Conservation (phyloP, 37 sponge, comb jelly and placozoan species). For the Aphrocallistes beatrix region DNA sequence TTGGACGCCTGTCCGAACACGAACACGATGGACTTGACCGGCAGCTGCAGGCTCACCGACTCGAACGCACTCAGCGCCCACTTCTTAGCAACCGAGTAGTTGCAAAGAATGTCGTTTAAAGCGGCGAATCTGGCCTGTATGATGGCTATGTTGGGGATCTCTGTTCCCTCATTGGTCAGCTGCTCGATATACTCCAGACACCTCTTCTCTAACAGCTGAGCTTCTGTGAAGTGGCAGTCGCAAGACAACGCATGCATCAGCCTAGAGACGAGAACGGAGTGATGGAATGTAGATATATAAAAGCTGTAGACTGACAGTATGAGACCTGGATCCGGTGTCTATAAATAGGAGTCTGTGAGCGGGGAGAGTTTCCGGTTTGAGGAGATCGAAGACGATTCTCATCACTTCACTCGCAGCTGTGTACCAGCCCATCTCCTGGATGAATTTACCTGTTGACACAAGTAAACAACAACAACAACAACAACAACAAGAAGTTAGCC, state of each 20-base stretch:
- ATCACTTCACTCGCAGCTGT: not conserved
- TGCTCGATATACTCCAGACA: not conserved
- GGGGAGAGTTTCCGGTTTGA: not conserved
- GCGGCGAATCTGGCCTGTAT: not conserved
- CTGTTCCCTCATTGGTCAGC: not conserved
- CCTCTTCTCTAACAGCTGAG: not conserved
- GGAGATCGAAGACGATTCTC: not conserved
- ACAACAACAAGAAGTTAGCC: too few species aligned
- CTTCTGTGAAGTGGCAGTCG: not conserved
- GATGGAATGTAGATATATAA: not conserved
- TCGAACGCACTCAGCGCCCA: not conserved
- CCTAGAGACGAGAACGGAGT: not conserved
- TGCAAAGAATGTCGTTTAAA: not conserved
- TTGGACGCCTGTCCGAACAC: slow-evolving; percentile 1
- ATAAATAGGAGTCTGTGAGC: not conserved
- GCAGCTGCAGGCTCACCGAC: not conserved
- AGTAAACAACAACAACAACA: too few species aligned
- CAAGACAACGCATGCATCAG: not conserved
- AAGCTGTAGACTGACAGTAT: too few species aligned
- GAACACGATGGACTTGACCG: slow-evolving; percentile 6
- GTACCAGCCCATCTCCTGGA: not conserved
- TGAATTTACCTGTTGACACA: not conserved
- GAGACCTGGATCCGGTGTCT: not conserved
- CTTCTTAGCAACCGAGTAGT: not conserved
- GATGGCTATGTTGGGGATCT: not conserved